Conservation (phyloP, 2,888 invertebrate genomes). For the Parochlus steinenii region DNA sequence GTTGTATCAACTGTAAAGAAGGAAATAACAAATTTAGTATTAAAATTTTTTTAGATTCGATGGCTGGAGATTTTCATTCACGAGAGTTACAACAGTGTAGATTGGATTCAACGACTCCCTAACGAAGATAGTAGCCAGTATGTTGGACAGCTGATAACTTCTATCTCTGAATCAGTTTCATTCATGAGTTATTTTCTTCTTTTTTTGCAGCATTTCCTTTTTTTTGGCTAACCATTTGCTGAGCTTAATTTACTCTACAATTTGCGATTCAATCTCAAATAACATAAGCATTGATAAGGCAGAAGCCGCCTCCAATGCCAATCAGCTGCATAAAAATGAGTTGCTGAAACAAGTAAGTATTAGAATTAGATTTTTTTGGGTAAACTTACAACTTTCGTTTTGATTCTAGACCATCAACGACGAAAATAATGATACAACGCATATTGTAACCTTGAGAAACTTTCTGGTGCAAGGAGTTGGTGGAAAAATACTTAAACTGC, state of each 20-base stretch:
- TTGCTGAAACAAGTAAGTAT: too few relatives aligned
- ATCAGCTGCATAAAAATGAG: too few relatives aligned
- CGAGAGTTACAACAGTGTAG: constrained; percentile 19
- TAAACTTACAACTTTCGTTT: too few relatives aligned
- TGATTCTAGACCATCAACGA: not conserved
- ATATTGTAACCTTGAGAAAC: constrained; percentile 18
- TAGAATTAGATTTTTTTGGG: too few relatives aligned
- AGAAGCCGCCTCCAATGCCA: too few relatives aligned
- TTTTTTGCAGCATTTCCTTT: too few relatives aligned
- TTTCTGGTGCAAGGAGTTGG: constrained; percentile 27
- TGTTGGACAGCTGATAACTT: not conserved
- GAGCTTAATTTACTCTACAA: not conserved
- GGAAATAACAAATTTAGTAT: not conserved
- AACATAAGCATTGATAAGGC: too few relatives aligned
- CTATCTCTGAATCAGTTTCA: not conserved
- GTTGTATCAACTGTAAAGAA: too few relatives aligned
- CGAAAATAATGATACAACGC: not conserved
- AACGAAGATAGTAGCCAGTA: not conserved
- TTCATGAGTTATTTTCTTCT: too few relatives aligned
- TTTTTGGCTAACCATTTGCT: not conserved
- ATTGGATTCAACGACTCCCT: not conserved
- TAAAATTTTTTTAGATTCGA: constrained; percentile 19
- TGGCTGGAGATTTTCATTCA: constrained; percentile 24
- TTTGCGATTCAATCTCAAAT: too few relatives aligned
- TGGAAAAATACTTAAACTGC: constrained; percentile 23